These are phyloP conservation scores for Thecocarcelia acutangulata DNA, from an alignment of 2,888 invertebrate genomes.

Conservation along the genomic window DNA sequence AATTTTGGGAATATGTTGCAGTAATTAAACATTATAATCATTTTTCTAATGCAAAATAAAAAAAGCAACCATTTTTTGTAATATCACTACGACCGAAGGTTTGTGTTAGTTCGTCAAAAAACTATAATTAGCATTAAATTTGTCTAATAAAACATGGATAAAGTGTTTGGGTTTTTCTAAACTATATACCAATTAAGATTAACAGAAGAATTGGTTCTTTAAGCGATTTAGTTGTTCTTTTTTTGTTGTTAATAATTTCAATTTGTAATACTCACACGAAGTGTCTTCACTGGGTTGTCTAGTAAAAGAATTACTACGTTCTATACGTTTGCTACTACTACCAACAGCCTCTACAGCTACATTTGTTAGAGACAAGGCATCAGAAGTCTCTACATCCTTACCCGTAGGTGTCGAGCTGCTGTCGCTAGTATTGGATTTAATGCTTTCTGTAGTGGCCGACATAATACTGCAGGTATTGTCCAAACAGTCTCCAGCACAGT, in stretches of 20 bases:
- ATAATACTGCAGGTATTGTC: conserved; percentile 20
- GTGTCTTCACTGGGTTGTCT: conserved; percentile 87
- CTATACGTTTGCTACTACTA: conserved; percentile 74
- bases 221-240: too few species aligned
- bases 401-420: conserved; percentile 63
- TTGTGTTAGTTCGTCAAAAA: too few species aligned
- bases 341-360: conserved; percentile 72
- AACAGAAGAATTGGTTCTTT: too few species aligned
- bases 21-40: too few species aligned
- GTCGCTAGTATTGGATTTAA: conserved; percentile 62
- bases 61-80: too few species aligned
- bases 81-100: too few species aligned
- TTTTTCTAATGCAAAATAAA: too few species aligned
- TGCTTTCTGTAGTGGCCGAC: conserved; percentile 37
- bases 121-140: too few species aligned
- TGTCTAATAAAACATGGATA: too few species aligned
- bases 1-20: too few species aligned
- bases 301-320: conserved; percentile 83
- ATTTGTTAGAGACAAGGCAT: conserved; percentile 73
- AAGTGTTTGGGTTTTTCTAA: too few species aligned
- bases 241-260: background rate
- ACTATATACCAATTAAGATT: too few species aligned
- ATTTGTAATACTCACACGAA: conserved; percentile 79
- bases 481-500: conserved; percentile 36
- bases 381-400: conserved; percentile 63